Evolutionary conservation across 1,140 invertebrate genomes (phyloP).

Genomic region (Sogatella furcifera): DNA sequence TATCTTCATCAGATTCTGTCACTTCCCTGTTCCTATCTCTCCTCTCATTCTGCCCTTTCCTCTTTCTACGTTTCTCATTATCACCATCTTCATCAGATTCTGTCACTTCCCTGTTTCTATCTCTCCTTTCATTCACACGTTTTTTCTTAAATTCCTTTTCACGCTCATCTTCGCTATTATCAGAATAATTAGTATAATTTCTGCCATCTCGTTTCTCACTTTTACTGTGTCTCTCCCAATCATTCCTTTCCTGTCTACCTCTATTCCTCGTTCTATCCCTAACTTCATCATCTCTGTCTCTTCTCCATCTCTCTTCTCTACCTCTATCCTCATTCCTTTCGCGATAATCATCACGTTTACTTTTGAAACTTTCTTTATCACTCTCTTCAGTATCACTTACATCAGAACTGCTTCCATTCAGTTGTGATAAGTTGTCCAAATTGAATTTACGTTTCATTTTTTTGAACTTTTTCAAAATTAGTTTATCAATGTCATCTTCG

Average conservation of each 20-base stretch:
- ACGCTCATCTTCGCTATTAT: background rate
- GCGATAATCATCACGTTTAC: conserved; percentile 5
- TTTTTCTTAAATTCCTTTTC: background rate
- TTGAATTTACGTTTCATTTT: conserved; percentile 27
- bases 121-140: background rate
- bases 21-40: background rate
- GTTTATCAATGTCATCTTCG: conserved; percentile 26
- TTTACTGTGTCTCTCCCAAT: background rate
- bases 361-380: background rate
- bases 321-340: background rate
- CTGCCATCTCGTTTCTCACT: background rate
- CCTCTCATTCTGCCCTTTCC: background rate
- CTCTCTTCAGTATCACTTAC: background rate
- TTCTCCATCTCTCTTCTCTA: background rate
- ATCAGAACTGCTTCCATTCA: background rate
- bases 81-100: background rate
- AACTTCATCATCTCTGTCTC: background rate
- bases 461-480: conserved; percentile 33
- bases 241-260: background rate
- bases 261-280: background rate
- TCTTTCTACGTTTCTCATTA: background rate
- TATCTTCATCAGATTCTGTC: background rate
- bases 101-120: background rate
- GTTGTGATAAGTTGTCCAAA: background rate
- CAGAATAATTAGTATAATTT: background rate